Conservation (phyloP, 2,113 vertebrate genomes). For the Phrynocephalus versicolor region DNA sequence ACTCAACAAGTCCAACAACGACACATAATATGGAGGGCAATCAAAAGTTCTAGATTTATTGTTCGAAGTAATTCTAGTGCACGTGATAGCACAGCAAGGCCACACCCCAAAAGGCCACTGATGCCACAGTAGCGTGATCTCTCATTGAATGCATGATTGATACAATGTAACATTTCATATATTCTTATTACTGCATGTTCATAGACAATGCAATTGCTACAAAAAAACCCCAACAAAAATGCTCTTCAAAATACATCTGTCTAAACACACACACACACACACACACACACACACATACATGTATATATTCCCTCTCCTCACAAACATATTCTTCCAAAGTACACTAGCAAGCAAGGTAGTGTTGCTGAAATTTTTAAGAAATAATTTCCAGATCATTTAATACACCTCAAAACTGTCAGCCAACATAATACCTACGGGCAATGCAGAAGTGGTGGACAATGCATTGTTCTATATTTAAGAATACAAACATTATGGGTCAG, state of each 20-base stretch:
- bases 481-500: constrained; percentile 43
- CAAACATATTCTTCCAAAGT: constrained; percentile 22
- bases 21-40: constrained; percentile 3
- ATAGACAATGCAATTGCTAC: constrained; percentile 35
- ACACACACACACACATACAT: not conserved
- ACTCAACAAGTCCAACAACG: not conserved
- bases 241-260: constrained; percentile 18
- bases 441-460: constrained; percentile 47
- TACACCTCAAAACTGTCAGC: constrained; percentile 48
- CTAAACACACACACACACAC: not conserved
- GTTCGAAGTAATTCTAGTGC: constrained; percentile 38
- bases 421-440: constrained; percentile 43
- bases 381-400: not conserved
- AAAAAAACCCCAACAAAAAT: not conserved
- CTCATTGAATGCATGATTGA: not conserved
- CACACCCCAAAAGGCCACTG: constrained; percentile 32
- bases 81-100: constrained; percentile 30
- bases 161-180: not conserved
- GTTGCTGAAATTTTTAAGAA: constrained; percentile 34
- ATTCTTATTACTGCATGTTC: constrained; percentile 15
- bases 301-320: not conserved
- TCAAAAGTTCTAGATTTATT: constrained; percentile 21
- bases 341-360: constrained; percentile 34
- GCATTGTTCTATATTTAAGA: constrained; percentile 44
- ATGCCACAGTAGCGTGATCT: not conserved